Conservation (phyloP, 2,888 invertebrate species). For the Iphiclides podalirius region DNA sequence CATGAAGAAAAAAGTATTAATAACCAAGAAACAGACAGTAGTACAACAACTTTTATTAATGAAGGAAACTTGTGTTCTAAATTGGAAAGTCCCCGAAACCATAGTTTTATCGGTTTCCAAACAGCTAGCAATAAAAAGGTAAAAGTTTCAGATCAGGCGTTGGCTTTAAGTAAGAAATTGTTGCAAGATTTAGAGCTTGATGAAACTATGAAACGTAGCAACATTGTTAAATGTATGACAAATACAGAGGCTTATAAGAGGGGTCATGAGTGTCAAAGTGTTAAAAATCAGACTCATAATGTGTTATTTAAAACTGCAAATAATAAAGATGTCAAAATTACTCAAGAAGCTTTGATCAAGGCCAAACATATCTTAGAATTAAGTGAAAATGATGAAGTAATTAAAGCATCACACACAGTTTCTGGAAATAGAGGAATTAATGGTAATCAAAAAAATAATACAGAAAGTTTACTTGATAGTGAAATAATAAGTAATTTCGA, state of each 20-base stretch:
- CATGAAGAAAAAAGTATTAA: constrained; percentile 29
- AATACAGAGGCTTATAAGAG: not conserved
- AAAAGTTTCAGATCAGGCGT: constrained; percentile 41
- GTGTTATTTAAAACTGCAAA: constrained; percentile 39
- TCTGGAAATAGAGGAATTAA: constrained; percentile 15
- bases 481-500: constrained; percentile 63
- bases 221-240: not conserved
- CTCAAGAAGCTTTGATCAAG: constrained; percentile 39
- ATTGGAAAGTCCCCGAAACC: not conserved
- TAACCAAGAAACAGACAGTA: constrained; percentile 41
- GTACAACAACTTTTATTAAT: too few species aligned
- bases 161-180: constrained; percentile 44
- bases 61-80: not conserved
- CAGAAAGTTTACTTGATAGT: constrained; percentile 49
- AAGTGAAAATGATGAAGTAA: constrained; percentile 18
- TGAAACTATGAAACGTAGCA: not conserved
- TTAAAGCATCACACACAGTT: not conserved
- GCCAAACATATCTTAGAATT: constrained; percentile 44
- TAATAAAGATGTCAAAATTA: constrained; percentile 33
- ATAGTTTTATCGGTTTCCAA: constrained; percentile 33
- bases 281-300: not conserved
- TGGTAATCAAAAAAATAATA: constrained; percentile 16
- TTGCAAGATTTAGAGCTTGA: constrained; percentile 38
- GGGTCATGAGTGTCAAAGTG: not conserved
- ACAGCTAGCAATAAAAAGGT: constrained; percentile 44